Evolutionary conservation across 2,888 invertebrate genomes (phyloP), one percentile per base, ranked within the genome.

Genomic region (Stratiomys singularior): DNA sequence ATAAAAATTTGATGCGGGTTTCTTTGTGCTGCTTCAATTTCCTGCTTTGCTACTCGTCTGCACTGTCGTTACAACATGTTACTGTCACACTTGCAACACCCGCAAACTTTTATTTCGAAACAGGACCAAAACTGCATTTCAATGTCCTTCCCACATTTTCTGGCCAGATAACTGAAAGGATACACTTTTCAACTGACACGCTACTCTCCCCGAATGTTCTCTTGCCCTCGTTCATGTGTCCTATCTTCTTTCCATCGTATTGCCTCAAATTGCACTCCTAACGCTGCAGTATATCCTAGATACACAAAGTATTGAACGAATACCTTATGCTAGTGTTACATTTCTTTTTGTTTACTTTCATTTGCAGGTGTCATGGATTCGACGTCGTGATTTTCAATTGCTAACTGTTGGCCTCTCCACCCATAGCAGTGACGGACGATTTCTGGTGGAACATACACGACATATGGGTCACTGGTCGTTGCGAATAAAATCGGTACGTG

Each of bases 361-460:
- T 64, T 67, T 69, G 1, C 82, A 90, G 89, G 89, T 90, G 78
- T 91, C 92, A 74, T 92, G 92, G 92, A 91, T 92, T 79, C 86
- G 92, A 69, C 88, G 91, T 82, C 89, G 89, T 81, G 92, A 92
- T 85, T 91, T 91, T 83, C 91, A 91, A 84, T 86, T 92, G 79
- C 86, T 92, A 72, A 92, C 91, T 18, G 91, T 92, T 47, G 91
- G 91, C 13, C 85, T 90, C 77, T 89, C 90, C 76, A 91, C 91
- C 15, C 91, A 91, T 84, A 90, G 90, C 82, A 90, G 90, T 79
- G 91, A 92, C 84, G 91, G 90, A 81, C 87, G 91, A 71, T 92
- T 91, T 85, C 87, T 90, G 84, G 90, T 91, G 67, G 90, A 90
- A 81, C 91, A 91, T 83, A 89, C 89, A 37, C 86, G 90, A 27